Percentiles rank a stretch among this genome's conserved stretches.
These are phyloP conservation scores for Suillia variegata DNA, from an alignment of 2,888 invertebrate genomes.

Conservation along the genomic window DNA sequence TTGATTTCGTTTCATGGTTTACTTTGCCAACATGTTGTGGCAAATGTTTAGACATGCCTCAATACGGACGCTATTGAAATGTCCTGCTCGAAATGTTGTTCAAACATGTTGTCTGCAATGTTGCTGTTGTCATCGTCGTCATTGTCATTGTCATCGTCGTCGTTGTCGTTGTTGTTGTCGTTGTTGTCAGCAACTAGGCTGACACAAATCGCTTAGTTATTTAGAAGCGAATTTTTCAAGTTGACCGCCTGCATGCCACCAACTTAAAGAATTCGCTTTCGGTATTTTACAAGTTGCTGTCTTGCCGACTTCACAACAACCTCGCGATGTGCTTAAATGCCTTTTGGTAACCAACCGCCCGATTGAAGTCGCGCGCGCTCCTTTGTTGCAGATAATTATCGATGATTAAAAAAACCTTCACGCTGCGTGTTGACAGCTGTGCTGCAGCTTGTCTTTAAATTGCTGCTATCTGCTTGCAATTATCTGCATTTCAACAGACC, in stretches of 20 bases:
- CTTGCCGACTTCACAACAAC: too few species aligned
- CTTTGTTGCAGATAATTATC: not conserved
- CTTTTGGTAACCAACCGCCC: too few species aligned
- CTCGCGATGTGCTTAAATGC: too few species aligned
- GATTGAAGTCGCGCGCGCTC: not conserved
- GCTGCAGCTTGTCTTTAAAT: constrained; percentile 23
- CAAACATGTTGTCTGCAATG: not conserved
- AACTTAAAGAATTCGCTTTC: too few species aligned
- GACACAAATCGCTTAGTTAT: too few species aligned
- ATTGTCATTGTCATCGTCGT: not conserved
- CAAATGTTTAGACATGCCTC: constrained; percentile 10
- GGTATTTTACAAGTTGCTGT: too few species aligned
- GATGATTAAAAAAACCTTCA: not conserved
- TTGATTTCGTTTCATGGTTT: not conserved
- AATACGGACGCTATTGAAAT: constrained; percentile 9
- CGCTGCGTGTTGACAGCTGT: constrained; percentile 4
- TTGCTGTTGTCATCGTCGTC: not conserved
- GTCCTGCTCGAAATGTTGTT: not conserved
- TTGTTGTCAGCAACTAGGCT: too few species aligned
- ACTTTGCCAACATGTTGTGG: not conserved
- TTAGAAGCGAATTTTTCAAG: too few species aligned
- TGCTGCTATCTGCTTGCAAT: constrained; percentile 22
- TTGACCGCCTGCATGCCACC: too few species aligned
- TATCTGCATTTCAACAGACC: constrained; percentile 33
- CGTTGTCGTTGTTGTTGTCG: not conserved